A percentile compares a stretch with the other conserved stretches of the same genome.
These are phyloP conservation scores for Heliconius himera DNA, from an alignment of 1,140 invertebrate genomes.

Conservation along the genomic window DNA sequence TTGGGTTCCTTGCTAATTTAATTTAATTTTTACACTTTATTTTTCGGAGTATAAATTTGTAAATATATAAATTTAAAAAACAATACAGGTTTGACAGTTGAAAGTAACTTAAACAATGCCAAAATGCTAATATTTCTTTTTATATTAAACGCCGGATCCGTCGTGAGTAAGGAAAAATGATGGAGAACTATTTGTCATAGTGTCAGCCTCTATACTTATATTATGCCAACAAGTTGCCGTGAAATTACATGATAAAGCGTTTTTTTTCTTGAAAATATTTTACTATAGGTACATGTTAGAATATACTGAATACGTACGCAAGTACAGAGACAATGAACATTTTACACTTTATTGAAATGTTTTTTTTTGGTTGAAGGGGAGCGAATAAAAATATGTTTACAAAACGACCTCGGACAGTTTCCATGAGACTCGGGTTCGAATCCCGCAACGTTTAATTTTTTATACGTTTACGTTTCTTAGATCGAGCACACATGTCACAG, in stretches of 20 bases:
- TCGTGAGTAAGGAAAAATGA: neutral
- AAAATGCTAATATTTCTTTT: neutral
- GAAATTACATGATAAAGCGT: neutral
- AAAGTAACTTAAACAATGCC: too few relatives aligned
- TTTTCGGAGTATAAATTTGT: neutral
- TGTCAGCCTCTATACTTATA: neutral
- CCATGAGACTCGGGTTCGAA: too few relatives aligned
- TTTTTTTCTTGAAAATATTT: neutral
- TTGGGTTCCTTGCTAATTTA: neutral
- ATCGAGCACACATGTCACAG: too few relatives aligned
- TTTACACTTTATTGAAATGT: too few relatives aligned
- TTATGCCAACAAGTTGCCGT: constrained; percentile 8
- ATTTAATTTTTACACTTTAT: neutral
- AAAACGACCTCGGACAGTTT: too few relatives aligned
- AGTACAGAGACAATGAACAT: too few relatives aligned
- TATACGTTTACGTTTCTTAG: too few relatives aligned
- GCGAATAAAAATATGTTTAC: too few relatives aligned
- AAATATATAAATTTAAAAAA: neutral
- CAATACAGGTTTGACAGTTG: too few relatives aligned
- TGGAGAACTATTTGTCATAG: constrained; percentile 2
- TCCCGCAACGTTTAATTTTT: too few relatives aligned
- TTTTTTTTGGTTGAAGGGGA: too few relatives aligned
- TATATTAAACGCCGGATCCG: neutral
- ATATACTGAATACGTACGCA: too few relatives aligned
- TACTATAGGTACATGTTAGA: neutral